Evolutionary conservation across 2,113 vertebrate genomes (phyloP).

Genomic region (Nibea albiflora): DNA sequence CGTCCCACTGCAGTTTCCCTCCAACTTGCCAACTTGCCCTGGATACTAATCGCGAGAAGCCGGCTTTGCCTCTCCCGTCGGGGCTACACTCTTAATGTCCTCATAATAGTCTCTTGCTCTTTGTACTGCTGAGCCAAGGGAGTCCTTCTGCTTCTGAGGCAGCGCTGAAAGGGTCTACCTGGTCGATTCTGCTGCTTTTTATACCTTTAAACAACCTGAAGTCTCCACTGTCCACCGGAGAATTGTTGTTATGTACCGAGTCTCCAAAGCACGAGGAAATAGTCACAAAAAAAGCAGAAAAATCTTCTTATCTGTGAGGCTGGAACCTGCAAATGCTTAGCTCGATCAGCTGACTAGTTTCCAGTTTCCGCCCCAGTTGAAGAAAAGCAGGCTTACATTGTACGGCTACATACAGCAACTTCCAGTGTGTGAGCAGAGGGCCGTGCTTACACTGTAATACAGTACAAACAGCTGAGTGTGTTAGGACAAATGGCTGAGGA

Average conservation of each 20-base stretch:
- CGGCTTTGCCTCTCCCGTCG: slow-evolving; percentile 22
- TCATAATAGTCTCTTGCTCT: slow-evolving; percentile 24
- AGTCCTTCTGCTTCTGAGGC: slow-evolving; percentile 27
- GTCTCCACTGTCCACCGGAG: background rate
- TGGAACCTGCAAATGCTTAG: background rate
- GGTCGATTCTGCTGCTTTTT: background rate
- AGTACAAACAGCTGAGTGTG: slow-evolving; percentile 22
- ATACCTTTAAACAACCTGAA: background rate
- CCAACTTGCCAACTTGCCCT: slow-evolving; percentile 36
- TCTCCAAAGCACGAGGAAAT: background rate
- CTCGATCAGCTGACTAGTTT: background rate
- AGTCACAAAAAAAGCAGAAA: background rate
- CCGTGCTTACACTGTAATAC: slow-evolving; percentile 20
- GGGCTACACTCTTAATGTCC: slow-evolving; percentile 42
- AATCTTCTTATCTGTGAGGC: background rate
- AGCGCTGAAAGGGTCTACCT: background rate
- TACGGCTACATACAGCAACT: background rate
- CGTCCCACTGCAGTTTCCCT: slow-evolving; percentile 33
- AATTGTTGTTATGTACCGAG: background rate
- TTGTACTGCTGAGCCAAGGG: slow-evolving; percentile 11
- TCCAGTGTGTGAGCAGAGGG: slow-evolving; percentile 7
- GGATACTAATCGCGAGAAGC: slow-evolving; percentile 56
- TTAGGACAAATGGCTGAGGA: slow-evolving; percentile 18
- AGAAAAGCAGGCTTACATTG: background rate
- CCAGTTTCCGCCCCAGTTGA: background rate